Conservation (phyloP, 2,113 vertebrate genomes). For the Pelecanoides urinatrix region DNA sequence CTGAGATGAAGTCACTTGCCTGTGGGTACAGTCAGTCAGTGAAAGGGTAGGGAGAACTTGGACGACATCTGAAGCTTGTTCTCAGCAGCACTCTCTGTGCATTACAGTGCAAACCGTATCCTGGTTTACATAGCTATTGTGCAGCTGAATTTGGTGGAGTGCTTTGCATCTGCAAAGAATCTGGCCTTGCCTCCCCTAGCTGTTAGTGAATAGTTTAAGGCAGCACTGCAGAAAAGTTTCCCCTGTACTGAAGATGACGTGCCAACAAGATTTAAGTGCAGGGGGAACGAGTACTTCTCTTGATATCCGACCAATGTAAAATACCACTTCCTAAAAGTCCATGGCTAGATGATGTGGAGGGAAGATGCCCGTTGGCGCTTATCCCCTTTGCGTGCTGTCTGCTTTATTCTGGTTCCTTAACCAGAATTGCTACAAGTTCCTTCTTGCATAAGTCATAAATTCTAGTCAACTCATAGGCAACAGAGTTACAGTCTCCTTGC, state of each 20-base stretch:
- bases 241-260: neutral
- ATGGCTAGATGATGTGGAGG: neutral
- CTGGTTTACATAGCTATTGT: neutral
- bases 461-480: neutral
- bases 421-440: neutral
- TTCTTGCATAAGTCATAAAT: neutral
- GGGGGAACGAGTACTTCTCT: neutral
- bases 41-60: neutral
- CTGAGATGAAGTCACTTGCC: neutral
- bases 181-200: neutral
- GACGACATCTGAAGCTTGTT: neutral
- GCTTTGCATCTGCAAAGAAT: neutral
- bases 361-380: neutral
- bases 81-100: neutral
- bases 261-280: neutral
- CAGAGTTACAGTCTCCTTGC: neutral
- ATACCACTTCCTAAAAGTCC: constrained; percentile 1
- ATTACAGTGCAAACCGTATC: neutral
- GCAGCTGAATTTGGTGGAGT: neutral
- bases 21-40: neutral
- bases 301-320: neutral
- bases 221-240: neutral
- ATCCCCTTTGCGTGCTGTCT: neutral
- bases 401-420: neutral
- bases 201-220: neutral